Evolutionary conservation across 30 jellyfish, hydroid and myxozoan genomes (phyloP).

Genomic region (Sanderia malayensis): DNA sequence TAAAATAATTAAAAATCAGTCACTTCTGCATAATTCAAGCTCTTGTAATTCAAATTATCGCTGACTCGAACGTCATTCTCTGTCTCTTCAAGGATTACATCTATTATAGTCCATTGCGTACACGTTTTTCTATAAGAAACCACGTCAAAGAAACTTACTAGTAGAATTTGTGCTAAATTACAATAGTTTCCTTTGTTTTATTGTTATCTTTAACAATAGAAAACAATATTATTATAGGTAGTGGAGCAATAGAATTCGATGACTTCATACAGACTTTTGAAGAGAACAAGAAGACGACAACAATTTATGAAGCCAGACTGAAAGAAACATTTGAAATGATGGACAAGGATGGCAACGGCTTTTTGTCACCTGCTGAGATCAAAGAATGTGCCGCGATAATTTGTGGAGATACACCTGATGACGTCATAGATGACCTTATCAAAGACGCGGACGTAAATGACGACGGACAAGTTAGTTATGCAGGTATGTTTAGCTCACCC

Average conservation of each 20-base stretch:
- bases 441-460: conserved; percentile 83
- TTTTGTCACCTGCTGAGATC: conserved; percentile 9
- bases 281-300: conserved; percentile 13
- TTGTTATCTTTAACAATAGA: too few species aligned
- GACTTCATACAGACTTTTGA: conserved; percentile 34
- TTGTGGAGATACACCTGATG: conserved; percentile 57
- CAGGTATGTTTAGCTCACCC: conserved; percentile 36
- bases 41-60: too few species aligned
- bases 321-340: conserved; percentile 50
- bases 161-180: too few species aligned
- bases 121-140: too few species aligned
- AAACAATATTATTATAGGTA: too few species aligned
- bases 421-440: conserved; percentile 53
- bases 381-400: conserved; percentile 19
- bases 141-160: too few species aligned
- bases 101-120: too few species aligned
- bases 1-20: too few species aligned
- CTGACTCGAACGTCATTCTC: too few species aligned
- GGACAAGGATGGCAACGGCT: conserved; percentile 42
- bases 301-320: conserved; percentile 18
- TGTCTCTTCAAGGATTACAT: too few species aligned
- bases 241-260: conserved; percentile 54
- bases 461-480: conserved; percentile 81
- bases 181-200: too few species aligned
- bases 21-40: too few species aligned